phyloP scores from a whole-genome alignment of 1,140 invertebrate genomes.

The Papilio xuthus region DNA sequence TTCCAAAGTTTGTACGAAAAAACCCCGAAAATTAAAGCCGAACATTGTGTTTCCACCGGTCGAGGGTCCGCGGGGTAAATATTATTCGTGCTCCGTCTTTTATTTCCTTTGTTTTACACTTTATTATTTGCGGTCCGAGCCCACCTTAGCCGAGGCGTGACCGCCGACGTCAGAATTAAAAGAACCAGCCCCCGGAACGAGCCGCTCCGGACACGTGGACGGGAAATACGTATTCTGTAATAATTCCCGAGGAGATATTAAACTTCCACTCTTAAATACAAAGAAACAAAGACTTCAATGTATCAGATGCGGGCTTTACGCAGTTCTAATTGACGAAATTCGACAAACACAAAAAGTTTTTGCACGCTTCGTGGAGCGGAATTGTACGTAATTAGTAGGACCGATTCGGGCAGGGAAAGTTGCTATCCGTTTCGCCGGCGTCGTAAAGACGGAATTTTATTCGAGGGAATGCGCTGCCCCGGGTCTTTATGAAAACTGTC shows the following conservation, averaged over 20 bases:
- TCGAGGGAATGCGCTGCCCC: constrained; percentile 52
- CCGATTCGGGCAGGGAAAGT: constrained; percentile 45
- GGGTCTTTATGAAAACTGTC: constrained; percentile 68
- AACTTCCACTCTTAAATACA: constrained; percentile 59
- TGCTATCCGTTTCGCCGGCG: constrained; percentile 50
- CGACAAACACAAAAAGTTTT: constrained; percentile 62
- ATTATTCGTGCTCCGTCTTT: constrained; percentile 70
- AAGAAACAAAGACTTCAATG: constrained; percentile 55
- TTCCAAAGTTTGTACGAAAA: constrained; percentile 68
- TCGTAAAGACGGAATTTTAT: constrained; percentile 69
- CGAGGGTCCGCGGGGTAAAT: constrained; percentile 62
- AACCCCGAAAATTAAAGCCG: constrained; percentile 67
- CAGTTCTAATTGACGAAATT: constrained; percentile 69
- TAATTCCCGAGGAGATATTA: constrained; percentile 61
- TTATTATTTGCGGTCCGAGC: constrained; percentile 63
- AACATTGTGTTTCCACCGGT: constrained; percentile 65
- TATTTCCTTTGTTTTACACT: constrained; percentile 74
- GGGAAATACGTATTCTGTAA: constrained; percentile 54
- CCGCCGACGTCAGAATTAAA: constrained; percentile 47
- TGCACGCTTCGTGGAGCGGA: constrained; percentile 48
- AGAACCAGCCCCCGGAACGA: constrained; percentile 53
- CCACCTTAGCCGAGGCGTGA: constrained; percentile 45
- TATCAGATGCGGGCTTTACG: constrained; percentile 18
- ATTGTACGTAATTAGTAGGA: constrained; percentile 64
- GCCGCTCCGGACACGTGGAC: constrained; percentile 43